Evolutionary conservation across 2,888 invertebrate genomes (phyloP), one percentile per base, ranked within the genome.

Genomic region (Omphaloscelis lunosa): DNA sequence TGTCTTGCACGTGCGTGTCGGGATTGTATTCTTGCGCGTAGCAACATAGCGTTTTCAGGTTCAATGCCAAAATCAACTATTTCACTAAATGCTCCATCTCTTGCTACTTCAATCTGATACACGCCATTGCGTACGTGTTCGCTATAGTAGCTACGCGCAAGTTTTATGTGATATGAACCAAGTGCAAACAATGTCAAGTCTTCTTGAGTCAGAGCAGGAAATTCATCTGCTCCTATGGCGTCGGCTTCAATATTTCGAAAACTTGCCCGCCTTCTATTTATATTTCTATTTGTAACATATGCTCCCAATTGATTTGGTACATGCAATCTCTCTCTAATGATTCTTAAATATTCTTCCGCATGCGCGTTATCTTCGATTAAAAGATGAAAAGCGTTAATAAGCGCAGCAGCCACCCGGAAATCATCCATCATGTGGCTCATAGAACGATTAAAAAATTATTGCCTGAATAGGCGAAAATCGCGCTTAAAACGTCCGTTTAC

Each of bases 391-490:
- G 62, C 77, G 34, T 80, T 77, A 70, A 83, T 66, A 39, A 80
- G 51, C 63, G 70, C 72, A 51, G 82, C 80, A 11, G 79, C 78
- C 68, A 85, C 80, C 69, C 70, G 45, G 65, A 83, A 79, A 45
- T 75, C 78, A 56, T 82, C 58, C 84, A 82, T 80, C 77, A 83
- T 82, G 63, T 82, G 69, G 73, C 80, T 77, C 41, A 81, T 68
- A 77, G 78, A 66, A 65, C 63, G 27, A 75, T 81, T 69, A 66
- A 74, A 78, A 79, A 82, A 84, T 65, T 82, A 67, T 51, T 80
- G 84, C 27, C 75, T 51, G 34, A 72, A 65, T 41, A 72, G 61
- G 27, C 62, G 34, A 48, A 71, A 71, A 39, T 68, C 39, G 51
- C 68, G 27, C 9, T 68, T 68, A 23, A 68, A 68, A 68, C 56